These are phyloP conservation scores for Fissipunctia ypsillon DNA, from an alignment of 2,888 invertebrate species.

Conservation along the genomic window DNA sequence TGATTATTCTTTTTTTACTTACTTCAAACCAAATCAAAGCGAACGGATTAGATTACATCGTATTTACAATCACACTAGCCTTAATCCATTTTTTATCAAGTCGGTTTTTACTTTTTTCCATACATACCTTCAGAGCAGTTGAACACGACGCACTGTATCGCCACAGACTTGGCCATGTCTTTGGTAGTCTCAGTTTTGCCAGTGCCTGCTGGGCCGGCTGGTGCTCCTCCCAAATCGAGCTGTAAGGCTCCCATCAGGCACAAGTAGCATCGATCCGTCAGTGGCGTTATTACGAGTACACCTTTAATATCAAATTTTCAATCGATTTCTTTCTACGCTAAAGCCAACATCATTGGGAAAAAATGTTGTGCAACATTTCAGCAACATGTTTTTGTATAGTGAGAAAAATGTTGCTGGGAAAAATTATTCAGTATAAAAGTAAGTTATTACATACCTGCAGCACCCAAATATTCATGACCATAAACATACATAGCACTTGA, in stretches of 20 bases:
- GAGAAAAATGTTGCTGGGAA: background rate
- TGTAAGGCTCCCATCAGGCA: conserved; percentile 97
- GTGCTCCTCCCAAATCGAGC: conserved; percentile 96
- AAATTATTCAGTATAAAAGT: background rate
- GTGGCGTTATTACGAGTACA: conserved; percentile 96
- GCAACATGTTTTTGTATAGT: background rate
- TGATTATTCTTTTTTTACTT: background rate
- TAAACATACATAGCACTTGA: conserved; percentile 96
- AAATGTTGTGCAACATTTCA: background rate
- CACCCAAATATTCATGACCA: conserved; percentile 97
- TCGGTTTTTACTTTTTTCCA: background rate
- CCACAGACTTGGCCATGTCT: conserved; percentile 96
- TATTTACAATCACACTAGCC: background rate
- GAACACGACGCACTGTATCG: conserved; percentile 97
- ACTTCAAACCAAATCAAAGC: background rate
- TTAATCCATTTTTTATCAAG: background rate
- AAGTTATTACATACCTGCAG: conserved; percentile 88
- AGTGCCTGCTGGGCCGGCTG: conserved; percentile 96
- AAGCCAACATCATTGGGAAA: background rate
- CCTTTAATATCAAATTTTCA: conserved; percentile 78
- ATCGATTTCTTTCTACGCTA: background rate
- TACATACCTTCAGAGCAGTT: conserved; percentile 95
- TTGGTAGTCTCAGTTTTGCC: conserved; percentile 98
- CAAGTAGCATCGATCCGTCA: conserved; percentile 97
- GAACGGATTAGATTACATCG: background rate